Base-by-base conservation (phyloP, 2,113 vertebrate species). In the Myotis lucifugus region DNA sequence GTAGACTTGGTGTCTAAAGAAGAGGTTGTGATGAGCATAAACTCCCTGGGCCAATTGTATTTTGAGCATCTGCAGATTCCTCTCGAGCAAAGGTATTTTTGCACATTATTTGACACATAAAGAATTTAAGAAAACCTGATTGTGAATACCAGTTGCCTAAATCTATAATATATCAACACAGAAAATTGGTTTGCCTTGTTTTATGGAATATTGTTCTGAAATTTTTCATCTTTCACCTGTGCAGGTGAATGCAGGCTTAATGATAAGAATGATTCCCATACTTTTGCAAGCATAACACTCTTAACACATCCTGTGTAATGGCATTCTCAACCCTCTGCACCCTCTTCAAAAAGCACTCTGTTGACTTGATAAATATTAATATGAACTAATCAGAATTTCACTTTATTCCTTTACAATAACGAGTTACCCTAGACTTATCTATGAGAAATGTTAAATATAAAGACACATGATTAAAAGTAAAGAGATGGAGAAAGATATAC, bases 21-120 rank as follows among this genome's bases (percentile, higher is more conserved):
- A 5, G 98, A 99, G 61, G 96, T 96, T 94, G 61, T 99, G 42
- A 95, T 99, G n/a, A 99, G 99, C 17, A 97, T 99, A 94, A 99
- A 99, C 97, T 97, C 99, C 50, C 96, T 96, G 82, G 98, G 98
- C 15, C 98, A 98, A 48, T 97, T 99, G 69, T 99, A 98, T 98
- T 99, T 99, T 81, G 99, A 99, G 95, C 98, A 98, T 15, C 96
- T 99, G 27, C 99, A 97, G 82, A 94, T 96, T 89, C 97, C 97
- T 89, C 97, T 97, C 25, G 97, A 98, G 98, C 98, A 97, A 90
- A 97, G 97, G 97, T 97, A 97, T 82, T 94, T 96, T 92, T 90
- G 52, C 12, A 86, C 4, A 84, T 94, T 88, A 69, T 14, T 86
- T 89, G 40, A 52, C 29, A 48, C 19, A 85, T 74, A 76, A 81